Evolutionary conservation across 2,113 vertebrate genomes (phyloP), one percentile per base, ranked within the genome.

Genomic region (Hassar affinis): DNA sequence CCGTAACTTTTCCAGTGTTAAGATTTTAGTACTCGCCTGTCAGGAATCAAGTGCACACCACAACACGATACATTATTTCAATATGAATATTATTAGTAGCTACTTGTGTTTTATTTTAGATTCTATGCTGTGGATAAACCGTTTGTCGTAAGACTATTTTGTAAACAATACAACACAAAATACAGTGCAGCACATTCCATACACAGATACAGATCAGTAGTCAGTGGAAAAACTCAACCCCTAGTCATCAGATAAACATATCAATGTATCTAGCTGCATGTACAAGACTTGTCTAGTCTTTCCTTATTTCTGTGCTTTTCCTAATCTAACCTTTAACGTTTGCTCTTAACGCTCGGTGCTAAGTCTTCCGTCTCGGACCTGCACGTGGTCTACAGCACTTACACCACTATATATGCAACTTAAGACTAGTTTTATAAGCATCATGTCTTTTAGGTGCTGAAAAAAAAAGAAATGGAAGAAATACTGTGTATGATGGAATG

Each of bases 161-260:
- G 86, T 82, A 87, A 85, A 85, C 86, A 85, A 76, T 78, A 84
- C 54, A 82, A 79, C 27, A 54, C 78, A 49, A 72, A 71, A 84
- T 81, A 78, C 66, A 79, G 79, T 79, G 79, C 57, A 82, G 68
- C 79, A 84, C 72, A 66, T 77, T 78, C 51, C 61, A 78, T 84
- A 74, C 69, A 84, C 79, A 72, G 62, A 82, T 77, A 82, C 45
- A 82, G 33, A 79, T 69, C 75, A 84, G 52, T 78, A 81, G 71
- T 84, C 71, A 84, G 52, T 71, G 57, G 25, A 81, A 84, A 72
- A 45, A 38, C 27, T 61, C 52, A 71, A 61, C 30, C 17, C 75
- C 27, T 38, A 20, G 11, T 51, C 66, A 59, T 57, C 56, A 79
- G 57, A 77, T 75, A 71, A 74, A 72, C 64, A 66, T 27, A 25